Evolutionary conservation across 1,140 invertebrate species (phyloP), one percentile per base, ranked within the genome.

Genomic region (Argopecten irradians): DNA sequence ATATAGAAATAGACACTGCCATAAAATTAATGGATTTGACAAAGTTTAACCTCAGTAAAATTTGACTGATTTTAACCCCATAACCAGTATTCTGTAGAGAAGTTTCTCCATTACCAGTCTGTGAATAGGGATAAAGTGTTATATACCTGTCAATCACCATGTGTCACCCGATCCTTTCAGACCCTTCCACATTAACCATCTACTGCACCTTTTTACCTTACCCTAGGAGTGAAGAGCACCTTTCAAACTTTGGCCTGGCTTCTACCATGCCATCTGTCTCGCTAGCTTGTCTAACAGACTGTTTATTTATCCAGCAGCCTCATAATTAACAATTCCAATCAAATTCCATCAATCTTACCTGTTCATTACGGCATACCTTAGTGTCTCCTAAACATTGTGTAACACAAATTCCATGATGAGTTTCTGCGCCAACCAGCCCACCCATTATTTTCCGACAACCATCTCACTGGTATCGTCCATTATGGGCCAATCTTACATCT

Each of bases 271-370:
- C 55, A 71, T n/a, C 2, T 71, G 55, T 71, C 55, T 71, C 7
- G 55, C 55, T 5, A 71, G n/a, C 22, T 71, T 71, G 55, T 71
- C 22, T 71, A n/a, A 28, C 55, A 71, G 55, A n/a, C 55, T 11
- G 19, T 71, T 28, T 3, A 71, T 71, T 71, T 71, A 71, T n/a
- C 55, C 28, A 71, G 28, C 55, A 71, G 28, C 22, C 55, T 28
- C 55, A 71, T 71, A 71, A 71, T 71, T 71, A 71, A 71, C 55
- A 71, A 71, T 71, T 71, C 55, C 55, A 71, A 71, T 71, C 55
- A 71, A n/a, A 71, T 71, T 71, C 55, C 55, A 71, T 71, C 55
- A n/a, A 71, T 71, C 55, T n/a, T 71, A 71, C 55, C 55, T 71
- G 55, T 71, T 28, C 55, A 71, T 71, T 71, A 71, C 55, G 22